phyloP scores from a whole-genome alignment of 2,797 vertebrate genomes.

The Coregonus sp. region DNA sequence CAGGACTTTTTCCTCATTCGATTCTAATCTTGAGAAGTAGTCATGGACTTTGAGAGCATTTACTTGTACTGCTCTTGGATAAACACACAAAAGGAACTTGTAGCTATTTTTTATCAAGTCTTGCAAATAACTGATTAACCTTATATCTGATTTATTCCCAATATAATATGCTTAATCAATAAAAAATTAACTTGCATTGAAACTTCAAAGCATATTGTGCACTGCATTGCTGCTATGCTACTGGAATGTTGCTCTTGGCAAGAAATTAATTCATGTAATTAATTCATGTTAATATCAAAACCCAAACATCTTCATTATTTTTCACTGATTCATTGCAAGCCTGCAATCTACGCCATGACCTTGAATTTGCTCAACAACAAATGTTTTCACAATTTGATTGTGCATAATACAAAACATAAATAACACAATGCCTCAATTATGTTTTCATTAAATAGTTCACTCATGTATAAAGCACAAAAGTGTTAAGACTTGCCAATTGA shows the following conservation, averaged over 20 bases:
- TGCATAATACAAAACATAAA: neutral
- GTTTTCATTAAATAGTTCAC: neutral
- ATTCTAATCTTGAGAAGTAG: neutral
- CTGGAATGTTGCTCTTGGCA: constrained; percentile 7
- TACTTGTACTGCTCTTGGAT: neutral
- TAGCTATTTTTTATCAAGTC: too few relatives aligned
- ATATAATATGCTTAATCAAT: neutral
- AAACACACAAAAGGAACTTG: neutral
- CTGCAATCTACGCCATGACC: constrained; percentile 10
- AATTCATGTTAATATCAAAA: constrained; percentile 16
- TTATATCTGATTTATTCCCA: neutral
- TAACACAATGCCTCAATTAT: neutral
- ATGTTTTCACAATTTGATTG: neutral
- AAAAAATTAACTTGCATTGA: neutral
- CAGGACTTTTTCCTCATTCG: neutral
- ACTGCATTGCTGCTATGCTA: constrained; percentile 1
- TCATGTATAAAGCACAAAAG: neutral
- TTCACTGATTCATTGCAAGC: neutral
- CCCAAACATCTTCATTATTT: constrained; percentile 11
- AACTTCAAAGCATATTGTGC: constrained; percentile 10
- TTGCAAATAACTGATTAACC: neutral
- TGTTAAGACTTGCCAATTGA: neutral
- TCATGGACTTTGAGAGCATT: neutral
- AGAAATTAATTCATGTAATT: constrained; percentile 24
- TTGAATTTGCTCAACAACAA: neutral